Evolutionary conservation across 2,797 vertebrate species (phyloP).

Genomic region (Pseudochromis fuscus): DNA sequence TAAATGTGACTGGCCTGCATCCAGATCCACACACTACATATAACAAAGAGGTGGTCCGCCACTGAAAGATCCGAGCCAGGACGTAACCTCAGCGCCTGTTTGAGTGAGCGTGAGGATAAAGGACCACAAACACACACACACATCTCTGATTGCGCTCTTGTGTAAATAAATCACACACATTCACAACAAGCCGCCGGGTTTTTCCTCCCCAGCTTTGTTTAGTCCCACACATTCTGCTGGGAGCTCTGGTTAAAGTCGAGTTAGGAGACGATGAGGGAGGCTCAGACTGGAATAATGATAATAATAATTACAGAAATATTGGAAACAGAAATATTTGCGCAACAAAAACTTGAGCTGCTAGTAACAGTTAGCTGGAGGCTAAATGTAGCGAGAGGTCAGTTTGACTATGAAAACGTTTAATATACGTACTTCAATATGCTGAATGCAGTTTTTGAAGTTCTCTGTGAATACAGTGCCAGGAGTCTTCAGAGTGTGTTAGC

Average conservation of each 20-base stretch:
- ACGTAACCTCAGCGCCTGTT: constrained; percentile 45
- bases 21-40: constrained; percentile 49
- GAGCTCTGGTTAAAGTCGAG: constrained; percentile 68
- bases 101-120: constrained; percentile 43
- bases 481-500: too few relatives aligned
- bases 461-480: too few relatives aligned
- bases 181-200: constrained; percentile 34
- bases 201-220: constrained; percentile 33
- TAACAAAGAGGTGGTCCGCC: constrained; percentile 62
- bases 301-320: constrained; percentile 26
- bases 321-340: constrained; percentile 6
- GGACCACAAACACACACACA: constrained; percentile 55
- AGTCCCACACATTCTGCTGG: constrained; percentile 30
- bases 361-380: background rate
- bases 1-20: constrained; percentile 48
- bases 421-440: background rate
- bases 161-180: constrained; percentile 74
- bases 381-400: background rate
- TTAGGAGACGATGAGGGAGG: constrained; percentile 30
- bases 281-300: constrained; percentile 16
- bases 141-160: constrained; percentile 67
- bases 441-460: background rate
- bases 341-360: background rate
- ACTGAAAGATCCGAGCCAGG: constrained; percentile 76
- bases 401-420: background rate